Base-by-base conservation (phyloP, 2,888 invertebrate species). In the Tetrapedia diversipes region DNA sequence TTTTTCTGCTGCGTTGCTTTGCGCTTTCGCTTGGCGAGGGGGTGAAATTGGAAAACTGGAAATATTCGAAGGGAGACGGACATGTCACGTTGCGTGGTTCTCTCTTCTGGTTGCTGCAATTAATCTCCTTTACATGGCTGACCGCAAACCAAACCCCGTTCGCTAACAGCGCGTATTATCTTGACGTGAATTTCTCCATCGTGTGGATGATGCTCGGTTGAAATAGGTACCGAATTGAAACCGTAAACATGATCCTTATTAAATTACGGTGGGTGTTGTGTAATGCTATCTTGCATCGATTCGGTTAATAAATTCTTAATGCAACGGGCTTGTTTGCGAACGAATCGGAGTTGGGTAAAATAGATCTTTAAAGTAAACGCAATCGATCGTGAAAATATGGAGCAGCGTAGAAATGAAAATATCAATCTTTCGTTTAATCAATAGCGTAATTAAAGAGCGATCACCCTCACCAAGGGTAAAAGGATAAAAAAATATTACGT, bases 101-200 rank as follows among this genome's bases (percentile, higher is more conserved):
- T 19, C 47, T 4, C 37, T 29, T 66, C 57, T 22, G 19, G 29
- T 16, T 16, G 47, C 27, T n/a, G 37, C 47, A 34, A 63, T 64
- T 57, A 57, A 45, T 56, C 57, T 27, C 29, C 57, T 59, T 57
- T 59, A 66, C 66, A 16, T 11, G 59, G n/a, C 47, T 59, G 47
- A 66, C 59, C 47, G 11, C 47, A 49, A 37, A 66, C 57, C 47
- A 19, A n/a, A 27, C 24, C 66, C 16, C 57, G 19, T 47, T 59
- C 11, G 32, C 66, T 39, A 8, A 47, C 47, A 16, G 27, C 11
- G n/a, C 29, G 29, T 19, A 47, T 57, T 27, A 57, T 47, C 34
- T 11, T 22, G 27, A n/a, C 47, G 45, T 16, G 47, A 29, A 47
- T 59, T 66, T 47, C 47, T 37, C 29, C 24, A 22, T 19, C 41